Evolutionary conservation across 2,797 vertebrate genomes (phyloP).

Genomic region (Tapirus indicus): DNA sequence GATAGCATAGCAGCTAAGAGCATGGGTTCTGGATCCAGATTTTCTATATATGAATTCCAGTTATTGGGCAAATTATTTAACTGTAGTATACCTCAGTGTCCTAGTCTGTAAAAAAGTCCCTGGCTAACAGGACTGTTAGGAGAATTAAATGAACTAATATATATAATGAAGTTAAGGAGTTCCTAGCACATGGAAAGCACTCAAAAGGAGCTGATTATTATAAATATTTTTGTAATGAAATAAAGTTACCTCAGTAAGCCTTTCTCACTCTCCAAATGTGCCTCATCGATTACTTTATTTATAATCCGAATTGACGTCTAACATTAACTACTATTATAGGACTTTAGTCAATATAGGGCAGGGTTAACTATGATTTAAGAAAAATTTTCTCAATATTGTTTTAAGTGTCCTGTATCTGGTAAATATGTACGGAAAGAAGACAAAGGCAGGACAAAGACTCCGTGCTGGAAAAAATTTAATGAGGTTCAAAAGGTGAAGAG

Average conservation of each 20-base stretch:
- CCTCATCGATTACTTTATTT: neutral
- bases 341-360: neutral
- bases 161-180: neutral
- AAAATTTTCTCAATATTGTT: conserved; percentile 17
- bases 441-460: neutral
- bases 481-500: neutral
- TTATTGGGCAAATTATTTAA: conserved; percentile 17
- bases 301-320: neutral
- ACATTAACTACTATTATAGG: neutral
- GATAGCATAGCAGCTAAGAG: neutral
- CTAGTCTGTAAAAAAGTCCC: neutral
- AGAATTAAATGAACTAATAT: conserved; percentile 40
- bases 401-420: neutral
- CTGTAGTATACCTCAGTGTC: neutral
- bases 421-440: neutral
- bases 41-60: neutral
- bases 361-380: neutral
- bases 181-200: neutral
- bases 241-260: neutral
- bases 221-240: neutral
- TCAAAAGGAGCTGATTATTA: neutral
- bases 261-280: neutral
- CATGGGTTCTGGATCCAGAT: neutral
- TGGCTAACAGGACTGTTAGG: neutral
- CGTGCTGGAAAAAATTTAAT: neutral